A percentile compares a stretch with the other conserved stretches of the same genome.
Evolutionary conservation across 37 sponge, comb jelly and placozoan species (phyloP).

Genomic region (Agelas oroides): DNA sequence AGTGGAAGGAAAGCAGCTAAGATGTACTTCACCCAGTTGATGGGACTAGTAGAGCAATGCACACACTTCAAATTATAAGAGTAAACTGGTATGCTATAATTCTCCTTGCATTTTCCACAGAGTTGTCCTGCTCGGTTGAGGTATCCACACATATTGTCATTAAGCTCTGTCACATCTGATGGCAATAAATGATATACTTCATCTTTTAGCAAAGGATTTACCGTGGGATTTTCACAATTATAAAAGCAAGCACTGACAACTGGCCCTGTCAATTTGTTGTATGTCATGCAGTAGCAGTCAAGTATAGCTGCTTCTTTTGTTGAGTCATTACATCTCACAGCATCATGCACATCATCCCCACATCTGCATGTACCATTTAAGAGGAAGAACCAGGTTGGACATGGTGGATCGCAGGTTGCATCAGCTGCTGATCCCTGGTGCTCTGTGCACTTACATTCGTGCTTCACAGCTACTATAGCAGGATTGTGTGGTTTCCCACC

Average conservation of each 20-base stretch:
- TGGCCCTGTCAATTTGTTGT: background rate
- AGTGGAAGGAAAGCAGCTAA: conserved; percentile 51
- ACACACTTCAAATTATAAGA: conserved; percentile 30
- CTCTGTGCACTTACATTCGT: no score
- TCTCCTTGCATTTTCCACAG: conserved; percentile 62
- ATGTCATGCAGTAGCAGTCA: conserved; percentile 15
- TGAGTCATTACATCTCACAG: no score
- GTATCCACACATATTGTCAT: conserved; percentile 23
- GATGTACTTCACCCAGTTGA: conserved; percentile 16
- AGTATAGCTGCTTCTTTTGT: background rate
- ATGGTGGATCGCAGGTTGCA: no score
- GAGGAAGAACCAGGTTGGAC: no score
- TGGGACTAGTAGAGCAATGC: background rate
- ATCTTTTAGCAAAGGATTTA: background rate
- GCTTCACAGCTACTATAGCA: no score
- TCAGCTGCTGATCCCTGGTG: no score
- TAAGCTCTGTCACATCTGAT: no score
- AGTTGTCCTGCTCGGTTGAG: conserved; percentile 49
- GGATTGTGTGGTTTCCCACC: no score
- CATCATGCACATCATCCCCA: no score
- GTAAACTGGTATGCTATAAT: conserved; percentile 37
- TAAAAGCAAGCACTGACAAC: conserved; percentile 2
- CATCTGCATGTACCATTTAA: no score
- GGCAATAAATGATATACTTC: no score
- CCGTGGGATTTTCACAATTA: background rate